phyloP scores from a whole-genome alignment of 2,113 vertebrate species.

The Cynoglossus semilaevis region DNA sequence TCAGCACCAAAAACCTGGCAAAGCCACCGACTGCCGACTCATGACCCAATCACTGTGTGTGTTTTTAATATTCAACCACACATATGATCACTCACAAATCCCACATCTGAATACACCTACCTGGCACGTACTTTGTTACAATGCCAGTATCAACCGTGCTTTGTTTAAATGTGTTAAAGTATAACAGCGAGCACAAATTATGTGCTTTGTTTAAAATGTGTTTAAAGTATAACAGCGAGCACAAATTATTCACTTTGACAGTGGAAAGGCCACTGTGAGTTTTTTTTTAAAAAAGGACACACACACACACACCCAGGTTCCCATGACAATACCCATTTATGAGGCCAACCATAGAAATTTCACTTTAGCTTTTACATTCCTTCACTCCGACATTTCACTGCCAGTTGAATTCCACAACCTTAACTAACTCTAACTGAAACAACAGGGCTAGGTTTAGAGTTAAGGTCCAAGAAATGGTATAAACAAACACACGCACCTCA shows the following conservation, averaged over 20 bases:
- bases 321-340: neutral
- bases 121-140: too few species aligned
- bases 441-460: too few species aligned
- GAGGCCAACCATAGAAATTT: neutral
- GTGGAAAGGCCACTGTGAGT: too few species aligned
- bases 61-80: too few species aligned
- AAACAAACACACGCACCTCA: slow-evolving; percentile 13
- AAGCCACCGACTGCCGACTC: neutral
- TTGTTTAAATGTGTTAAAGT: too few species aligned
- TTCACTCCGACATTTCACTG: neutral
- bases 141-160: too few species aligned
- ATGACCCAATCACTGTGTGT: slow-evolving; percentile 21
- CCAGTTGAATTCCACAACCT: neutral
- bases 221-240: too few species aligned
- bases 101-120: too few species aligned
- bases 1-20: too few species aligned
- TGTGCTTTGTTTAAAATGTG: too few species aligned
- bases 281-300: neutral
- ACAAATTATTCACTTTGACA: slow-evolving; percentile 15
- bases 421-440: neutral
- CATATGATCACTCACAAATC: too few species aligned
- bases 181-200: neutral
- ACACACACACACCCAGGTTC: neutral
- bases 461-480: slow-evolving; percentile 1
- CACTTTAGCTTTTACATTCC: neutral